Base-by-base conservation (phyloP, 2,113 vertebrate genomes). In the Antechinus stuartii region DNA sequence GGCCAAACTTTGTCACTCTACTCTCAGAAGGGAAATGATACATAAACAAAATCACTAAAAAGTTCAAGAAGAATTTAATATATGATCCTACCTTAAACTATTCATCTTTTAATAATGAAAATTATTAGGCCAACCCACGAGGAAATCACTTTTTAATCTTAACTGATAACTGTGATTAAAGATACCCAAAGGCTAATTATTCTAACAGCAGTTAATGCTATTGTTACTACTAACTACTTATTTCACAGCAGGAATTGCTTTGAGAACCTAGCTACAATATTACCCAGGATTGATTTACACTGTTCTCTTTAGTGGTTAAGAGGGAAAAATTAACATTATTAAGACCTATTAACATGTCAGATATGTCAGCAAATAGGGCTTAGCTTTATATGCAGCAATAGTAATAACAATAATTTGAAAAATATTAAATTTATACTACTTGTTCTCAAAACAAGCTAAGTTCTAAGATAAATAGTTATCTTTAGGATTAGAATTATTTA, bases 151-250 rank as follows among this genome's bases (percentile, higher is more conserved):
- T 98, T 97, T 98, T 97, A 98, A 98, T 98, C 98, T 98, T 97
- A 94, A 19, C 76, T 97, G 98, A 98, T 98, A 98, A 98, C 97
- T 98, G 98, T 98, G 98, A 98, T 99, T 99, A 99, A 98, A 98
- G 93, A 98, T 96, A 98, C 98, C 95, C 96, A 96, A 97, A 97
- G 96, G 94, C 97, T 97, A 97, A 98, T 98, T 98, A 97, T 93
- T 98, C 98, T 97, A 91, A 97, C 98, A 96, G 98, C 0, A 49
- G 96, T 96, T 98, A 99, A 98, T 98, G 96, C 97, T 52, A 97
- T 93, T 97, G 96, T 98, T 96, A 7, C 97, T 97, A 94, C 98
- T 98, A 98, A 98, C 97, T 98, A 96, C 98, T 99, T 98, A 98
- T 96, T 98, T 98, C 98, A 96, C 98, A 98, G 98, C 92, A n/a